Percentiles rank a stretch among this genome's conserved stretches.
Evolutionary conservation across 2,113 vertebrate genomes (phyloP).

Genomic region (Varanus salvator): DNA sequence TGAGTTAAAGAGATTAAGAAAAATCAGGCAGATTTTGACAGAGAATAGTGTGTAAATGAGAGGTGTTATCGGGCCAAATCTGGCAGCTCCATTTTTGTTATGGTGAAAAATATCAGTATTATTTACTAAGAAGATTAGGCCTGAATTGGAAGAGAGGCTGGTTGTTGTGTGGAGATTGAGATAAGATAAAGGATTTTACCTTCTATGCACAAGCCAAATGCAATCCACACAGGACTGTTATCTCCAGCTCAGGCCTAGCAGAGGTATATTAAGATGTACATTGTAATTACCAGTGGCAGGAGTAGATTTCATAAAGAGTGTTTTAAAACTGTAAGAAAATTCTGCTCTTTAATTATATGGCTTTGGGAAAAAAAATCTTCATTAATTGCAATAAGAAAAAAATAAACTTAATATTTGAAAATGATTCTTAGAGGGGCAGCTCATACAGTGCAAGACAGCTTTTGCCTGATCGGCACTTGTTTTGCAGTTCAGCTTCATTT

Average conservation of each 20-base stretch:
- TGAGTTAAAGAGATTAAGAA: constrained; percentile 86
- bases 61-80: constrained; percentile 86
- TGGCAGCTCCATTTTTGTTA: constrained; percentile 87
- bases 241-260: constrained; percentile 88
- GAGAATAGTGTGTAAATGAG: constrained; percentile 91
- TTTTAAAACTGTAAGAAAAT: constrained; percentile 83
- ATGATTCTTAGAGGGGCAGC: constrained; percentile 79
- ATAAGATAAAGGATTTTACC: constrained; percentile 95
- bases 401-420: constrained; percentile 80
- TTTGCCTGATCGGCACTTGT: constrained; percentile 59
- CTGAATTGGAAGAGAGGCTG: constrained; percentile 96
- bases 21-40: constrained; percentile 85
- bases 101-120: constrained; percentile 98
- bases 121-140: constrained; percentile 99
- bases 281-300: constrained; percentile 96
- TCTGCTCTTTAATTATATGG: constrained; percentile 82
- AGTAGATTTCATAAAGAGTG: constrained; percentile 91
- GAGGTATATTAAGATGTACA: constrained; percentile 96
- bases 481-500: constrained; percentile 67
- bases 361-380: constrained; percentile 78
- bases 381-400: constrained; percentile 81
- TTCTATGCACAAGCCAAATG: constrained; percentile 83
- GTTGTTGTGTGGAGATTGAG: constrained; percentile 98
- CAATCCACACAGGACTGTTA: constrained; percentile 85
- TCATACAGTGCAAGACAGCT: constrained; percentile 28